Percentiles rank a stretch among this genome's conserved stretches.
phyloP scores from a whole-genome alignment of 2,888 invertebrate genomes.

The Drosophila barbarae region DNA sequence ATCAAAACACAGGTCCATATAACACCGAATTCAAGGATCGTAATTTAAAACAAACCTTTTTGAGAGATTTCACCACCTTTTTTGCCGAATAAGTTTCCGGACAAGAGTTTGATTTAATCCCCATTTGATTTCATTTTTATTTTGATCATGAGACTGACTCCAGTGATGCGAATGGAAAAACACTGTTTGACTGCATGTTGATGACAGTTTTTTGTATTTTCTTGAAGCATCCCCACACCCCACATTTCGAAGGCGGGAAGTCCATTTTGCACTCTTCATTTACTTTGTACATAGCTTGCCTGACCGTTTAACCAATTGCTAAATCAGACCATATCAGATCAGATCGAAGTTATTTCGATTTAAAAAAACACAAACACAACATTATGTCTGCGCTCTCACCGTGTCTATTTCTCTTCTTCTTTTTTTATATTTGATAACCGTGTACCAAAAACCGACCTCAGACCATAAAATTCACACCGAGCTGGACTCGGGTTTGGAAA shows the following conservation, averaged over 20 bases:
- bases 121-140: slow-evolving; percentile 36
- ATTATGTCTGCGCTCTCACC: slow-evolving; percentile 65
- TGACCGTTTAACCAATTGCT: slow-evolving; percentile 47
- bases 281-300: slow-evolving; percentile 59
- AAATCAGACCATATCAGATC: slow-evolving; percentile 35
- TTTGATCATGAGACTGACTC: slow-evolving; percentile 11
- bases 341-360: slow-evolving; percentile 15
- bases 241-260: slow-evolving; percentile 6
- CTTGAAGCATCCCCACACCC: slow-evolving; percentile 7
- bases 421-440: slow-evolving; percentile 74
- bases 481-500: slow-evolving; percentile 78
- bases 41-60: slow-evolving; percentile 33
- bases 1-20: slow-evolving; percentile 27
- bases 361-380: slow-evolving; percentile 23
- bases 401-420: slow-evolving; percentile 72
- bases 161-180: slow-evolving; percentile 13
- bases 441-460: slow-evolving; percentile 69
- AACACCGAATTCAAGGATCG: slow-evolving; percentile 34
- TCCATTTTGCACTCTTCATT: slow-evolving; percentile 22
- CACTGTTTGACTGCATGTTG: slow-evolving; percentile 25
- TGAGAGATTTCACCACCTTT: slow-evolving; percentile 77
- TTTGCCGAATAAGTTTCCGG: slow-evolving; percentile 43
- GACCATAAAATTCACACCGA: slow-evolving; percentile 78
- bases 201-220: slow-evolving; percentile 14
- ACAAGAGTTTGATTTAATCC: slow-evolving; percentile 39